Evolutionary conservation across 2,113 vertebrate genomes (phyloP), one percentile per base, ranked within the genome.

Genomic region (Suncus etruscus): DNA sequence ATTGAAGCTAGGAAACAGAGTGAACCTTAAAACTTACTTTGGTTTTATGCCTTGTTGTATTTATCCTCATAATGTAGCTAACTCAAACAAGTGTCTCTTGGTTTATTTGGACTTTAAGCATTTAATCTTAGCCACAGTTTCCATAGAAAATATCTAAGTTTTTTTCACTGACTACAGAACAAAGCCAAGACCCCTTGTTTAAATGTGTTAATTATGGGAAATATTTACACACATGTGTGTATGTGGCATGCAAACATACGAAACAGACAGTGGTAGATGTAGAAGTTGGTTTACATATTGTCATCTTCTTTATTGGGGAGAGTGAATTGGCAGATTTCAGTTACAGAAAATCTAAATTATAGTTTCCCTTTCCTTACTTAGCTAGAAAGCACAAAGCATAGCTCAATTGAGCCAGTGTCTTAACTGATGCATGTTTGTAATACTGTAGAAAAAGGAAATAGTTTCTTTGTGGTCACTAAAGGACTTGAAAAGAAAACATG

Each of bases 121-220:
- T 68, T 90, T 95, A 88, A 91, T 87, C 70, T 90, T 94, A 86
- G 74, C 32, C 24, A 90, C 91, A 24, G 10, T 83, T 91, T 85
- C 7, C 3, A 73, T 65, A 58, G 31, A 68, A 54, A n/a, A 0
- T 1, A 54, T 87, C 87, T 86, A 48, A 75, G 15, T 66, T 70
- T 45, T 72, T 50, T 51, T 25, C 68, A 0, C 54, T 86, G 9
- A 92, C 85, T 83, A 12, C 63, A 78, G 72, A 81, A 61, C 11
- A 63, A 47, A 89, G 91, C 61, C 48, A 82, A 66, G 48, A n/a
- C 12, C 65, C 27, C 69, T 11, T 58, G 58, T 9, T 89, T 93
- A 95, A 45, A 80, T 15, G 27, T 65, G 20, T 73, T 83, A 86
- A 86, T 74, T 48, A 84, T 87, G 65, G 66, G 89, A 84, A 63